Percentiles rank a stretch among this genome's conserved stretches.
phyloP scores from a whole-genome alignment of 2,113 vertebrate species.

The Apteryx mantelli region DNA sequence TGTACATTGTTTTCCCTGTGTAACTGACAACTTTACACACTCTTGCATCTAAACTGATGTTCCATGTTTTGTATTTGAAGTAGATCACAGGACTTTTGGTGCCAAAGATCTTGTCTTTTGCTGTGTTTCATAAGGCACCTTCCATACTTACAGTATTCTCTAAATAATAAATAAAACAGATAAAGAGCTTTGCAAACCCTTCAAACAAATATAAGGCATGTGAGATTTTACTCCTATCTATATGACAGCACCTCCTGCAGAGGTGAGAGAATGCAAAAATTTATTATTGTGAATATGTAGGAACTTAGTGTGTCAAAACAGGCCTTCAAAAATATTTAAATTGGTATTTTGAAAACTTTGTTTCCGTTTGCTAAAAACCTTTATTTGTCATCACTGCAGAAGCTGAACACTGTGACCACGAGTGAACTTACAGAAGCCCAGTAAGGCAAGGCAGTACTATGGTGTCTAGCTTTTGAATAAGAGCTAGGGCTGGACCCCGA shows the following conservation, averaged over 20 bases:
- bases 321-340: not conserved
- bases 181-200: not conserved
- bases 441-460: not conserved
- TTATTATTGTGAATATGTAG: constrained; percentile 2
- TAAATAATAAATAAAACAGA: constrained; percentile 13
- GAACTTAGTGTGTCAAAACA: not conserved
- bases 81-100: constrained; percentile 4
- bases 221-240: not conserved
- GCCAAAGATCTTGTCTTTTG: not conserved
- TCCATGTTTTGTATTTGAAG: not conserved
- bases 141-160: not conserved
- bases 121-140: not conserved
- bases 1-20: not conserved
- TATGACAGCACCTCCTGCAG: not conserved
- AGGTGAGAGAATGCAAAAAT: not conserved
- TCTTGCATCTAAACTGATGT: not conserved
- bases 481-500: not conserved
- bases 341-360: not conserved
- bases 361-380: not conserved
- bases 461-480: not conserved
- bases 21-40: not conserved
- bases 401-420: not conserved
- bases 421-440: not conserved
- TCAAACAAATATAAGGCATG: not conserved
- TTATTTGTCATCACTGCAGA: not conserved